A percentile compares a stretch with the other conserved stretches of the same genome.
Evolutionary conservation across 2,888 invertebrate species (phyloP).

Genomic region (Hoplodrina ambigua): DNA sequence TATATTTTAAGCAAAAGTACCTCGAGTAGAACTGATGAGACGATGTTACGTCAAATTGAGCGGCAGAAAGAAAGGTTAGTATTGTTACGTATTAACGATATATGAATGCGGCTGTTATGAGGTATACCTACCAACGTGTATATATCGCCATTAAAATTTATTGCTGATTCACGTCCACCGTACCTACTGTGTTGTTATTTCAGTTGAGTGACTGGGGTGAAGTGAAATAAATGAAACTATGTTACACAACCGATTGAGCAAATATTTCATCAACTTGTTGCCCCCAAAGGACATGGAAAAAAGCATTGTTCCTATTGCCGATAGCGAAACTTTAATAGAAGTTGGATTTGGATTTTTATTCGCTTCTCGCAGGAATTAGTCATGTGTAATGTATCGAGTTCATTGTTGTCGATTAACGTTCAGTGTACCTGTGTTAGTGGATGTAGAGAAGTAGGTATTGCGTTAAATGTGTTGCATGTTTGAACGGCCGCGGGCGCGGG

Average conservation of each 20-base stretch:
- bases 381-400: constrained; percentile 37
- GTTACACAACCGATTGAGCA: constrained; percentile 88
- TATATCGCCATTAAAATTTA: constrained; percentile 82
- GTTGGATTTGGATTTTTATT: constrained; percentile 70
- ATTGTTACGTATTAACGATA: constrained; percentile 68
- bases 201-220: constrained; percentile 85
- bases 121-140: constrained; percentile 47
- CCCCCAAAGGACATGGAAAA: constrained; percentile 80
- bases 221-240: constrained; percentile 89
- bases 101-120: constrained; percentile 66
- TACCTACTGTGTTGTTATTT: constrained; percentile 84
- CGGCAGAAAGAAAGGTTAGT: constrained; percentile 59
- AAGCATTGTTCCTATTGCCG: constrained; percentile 76
- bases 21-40: constrained; percentile 40
- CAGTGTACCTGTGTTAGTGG: constrained; percentile 11
- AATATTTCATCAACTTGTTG: constrained; percentile 90
- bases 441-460: constrained; percentile 40
- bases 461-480: constrained; percentile 65
- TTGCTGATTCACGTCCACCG: constrained; percentile 85
- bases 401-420: constrained; percentile 53
- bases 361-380: constrained; percentile 30
- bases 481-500: constrained; percentile 70
- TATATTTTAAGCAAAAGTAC: constrained; percentile 32
- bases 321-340: constrained; percentile 74
- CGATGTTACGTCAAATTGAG: constrained; percentile 48